Conservation (phyloP, 2,797 vertebrate species). For the Psittacula derbiana region DNA sequence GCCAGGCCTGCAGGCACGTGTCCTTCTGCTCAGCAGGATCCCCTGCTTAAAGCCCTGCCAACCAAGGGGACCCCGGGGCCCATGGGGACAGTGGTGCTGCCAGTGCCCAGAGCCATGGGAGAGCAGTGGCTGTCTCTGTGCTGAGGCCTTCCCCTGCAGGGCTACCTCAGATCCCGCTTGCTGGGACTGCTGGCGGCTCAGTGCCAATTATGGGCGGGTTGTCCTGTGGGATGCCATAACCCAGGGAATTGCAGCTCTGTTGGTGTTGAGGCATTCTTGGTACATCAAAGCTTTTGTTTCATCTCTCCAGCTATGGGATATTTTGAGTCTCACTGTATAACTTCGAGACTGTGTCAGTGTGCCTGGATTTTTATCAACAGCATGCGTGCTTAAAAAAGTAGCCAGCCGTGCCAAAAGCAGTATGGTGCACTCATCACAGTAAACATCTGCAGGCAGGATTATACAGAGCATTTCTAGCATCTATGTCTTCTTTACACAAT, state of each 20-base stretch:
- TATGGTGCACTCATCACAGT: neutral
- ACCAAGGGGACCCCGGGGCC: neutral
- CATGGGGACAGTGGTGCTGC: neutral
- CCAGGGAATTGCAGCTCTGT: neutral
- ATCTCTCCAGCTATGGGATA: neutral
- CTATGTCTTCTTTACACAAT: neutral
- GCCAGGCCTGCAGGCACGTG: neutral
- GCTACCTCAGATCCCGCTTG: neutral
- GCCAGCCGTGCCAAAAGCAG: neutral
- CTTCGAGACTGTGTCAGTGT: neutral
- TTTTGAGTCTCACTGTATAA: neutral
- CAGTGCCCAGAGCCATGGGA: accelerated
- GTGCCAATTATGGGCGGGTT: neutral
- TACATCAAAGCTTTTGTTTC: constrained; percentile 5
- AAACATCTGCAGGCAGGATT: neutral
- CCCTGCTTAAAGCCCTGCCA: neutral
- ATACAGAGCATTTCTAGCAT: neutral
- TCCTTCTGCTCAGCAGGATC: neutral
- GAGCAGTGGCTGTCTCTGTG: accelerated
- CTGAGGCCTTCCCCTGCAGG: neutral
- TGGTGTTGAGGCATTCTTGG: neutral
- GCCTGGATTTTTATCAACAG: constrained; percentile 8
- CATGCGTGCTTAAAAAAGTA: neutral
- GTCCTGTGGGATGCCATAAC: neutral
- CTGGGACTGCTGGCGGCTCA: neutral